phyloP scores from a whole-genome alignment of 2,113 vertebrate species.

The Psittacus erithacus region DNA sequence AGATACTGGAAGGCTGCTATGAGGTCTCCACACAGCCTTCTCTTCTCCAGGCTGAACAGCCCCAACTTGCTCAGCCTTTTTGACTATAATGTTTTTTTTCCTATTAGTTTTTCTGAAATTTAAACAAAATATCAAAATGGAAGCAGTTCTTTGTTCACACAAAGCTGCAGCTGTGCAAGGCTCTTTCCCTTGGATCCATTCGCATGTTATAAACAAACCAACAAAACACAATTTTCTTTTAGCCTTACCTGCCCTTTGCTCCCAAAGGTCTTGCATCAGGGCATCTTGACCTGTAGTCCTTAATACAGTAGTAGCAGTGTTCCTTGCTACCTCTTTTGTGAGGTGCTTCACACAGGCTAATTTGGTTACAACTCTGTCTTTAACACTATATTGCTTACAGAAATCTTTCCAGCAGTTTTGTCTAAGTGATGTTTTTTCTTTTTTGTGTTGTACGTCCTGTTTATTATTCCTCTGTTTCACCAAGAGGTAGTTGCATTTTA shows the following conservation, averaged over 20 bases:
- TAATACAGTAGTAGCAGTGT: background rate
- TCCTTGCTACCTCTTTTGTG: fast-evolving
- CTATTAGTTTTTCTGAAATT: background rate
- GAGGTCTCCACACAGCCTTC: too few species aligned
- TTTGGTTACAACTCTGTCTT: background rate
- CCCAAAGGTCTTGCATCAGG: background rate
- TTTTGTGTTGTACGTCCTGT: background rate
- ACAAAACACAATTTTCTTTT: background rate
- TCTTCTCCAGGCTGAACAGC: too few species aligned
- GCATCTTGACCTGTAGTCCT: background rate
- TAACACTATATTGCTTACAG: background rate
- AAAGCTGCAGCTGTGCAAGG: background rate
- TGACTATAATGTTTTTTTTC: background rate
- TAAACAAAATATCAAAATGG: fast-evolving
- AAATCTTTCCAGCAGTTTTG: background rate
- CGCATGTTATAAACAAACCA: background rate
- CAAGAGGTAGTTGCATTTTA: background rate
- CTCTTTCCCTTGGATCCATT: background rate
- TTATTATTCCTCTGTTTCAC: background rate
- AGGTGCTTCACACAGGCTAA: background rate
- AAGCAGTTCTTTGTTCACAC: background rate
- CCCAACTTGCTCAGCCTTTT: too few species aligned
- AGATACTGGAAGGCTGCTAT: too few species aligned
- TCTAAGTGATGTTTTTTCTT: background rate
- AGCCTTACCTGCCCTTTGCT: fast-evolving